phyloP scores from a whole-genome alignment of 2,888 invertebrate genomes.

The Tigriopus californicus region DNA sequence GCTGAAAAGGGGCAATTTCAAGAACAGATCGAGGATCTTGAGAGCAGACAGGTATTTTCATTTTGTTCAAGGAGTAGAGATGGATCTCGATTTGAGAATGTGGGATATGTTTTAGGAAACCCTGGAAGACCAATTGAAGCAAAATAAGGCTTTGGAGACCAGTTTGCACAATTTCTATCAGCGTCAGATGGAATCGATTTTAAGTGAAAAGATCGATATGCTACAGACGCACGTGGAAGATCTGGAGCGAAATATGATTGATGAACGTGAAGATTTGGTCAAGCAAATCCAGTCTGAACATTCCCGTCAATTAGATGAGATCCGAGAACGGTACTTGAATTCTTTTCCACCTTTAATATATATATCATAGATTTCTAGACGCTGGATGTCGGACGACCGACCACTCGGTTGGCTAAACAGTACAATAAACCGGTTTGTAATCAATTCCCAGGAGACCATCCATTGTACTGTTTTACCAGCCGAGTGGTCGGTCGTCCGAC shows the following conservation, averaged over 20 bases:
- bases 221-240: not conserved
- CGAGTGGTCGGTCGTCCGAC: too few relatives aligned
- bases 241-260: slow-evolving; percentile 1
- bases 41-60: too few relatives aligned
- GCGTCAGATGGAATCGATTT: slow-evolving; percentile 6
- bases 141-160: not conserved
- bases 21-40: too few relatives aligned
- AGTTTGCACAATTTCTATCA: not conserved
- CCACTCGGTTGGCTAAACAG: too few relatives aligned
- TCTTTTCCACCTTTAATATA: not conserved
- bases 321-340: not conserved
- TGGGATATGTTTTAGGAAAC: not conserved
- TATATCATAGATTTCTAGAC: too few relatives aligned
- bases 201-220: not conserved
- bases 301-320: not conserved
- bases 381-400: too few relatives aligned
- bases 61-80: not conserved
- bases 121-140: not conserved
- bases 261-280: not conserved
- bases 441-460: too few relatives aligned
- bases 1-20: too few relatives aligned
- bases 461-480: too few relatives aligned
- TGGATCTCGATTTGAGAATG: too few relatives aligned
- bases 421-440: too few relatives aligned
- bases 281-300: not conserved